Evolutionary conservation across 1,140 invertebrate genomes (phyloP), one percentile per base, ranked within the genome.

Genomic region (Trissolcus basalis): DNA sequence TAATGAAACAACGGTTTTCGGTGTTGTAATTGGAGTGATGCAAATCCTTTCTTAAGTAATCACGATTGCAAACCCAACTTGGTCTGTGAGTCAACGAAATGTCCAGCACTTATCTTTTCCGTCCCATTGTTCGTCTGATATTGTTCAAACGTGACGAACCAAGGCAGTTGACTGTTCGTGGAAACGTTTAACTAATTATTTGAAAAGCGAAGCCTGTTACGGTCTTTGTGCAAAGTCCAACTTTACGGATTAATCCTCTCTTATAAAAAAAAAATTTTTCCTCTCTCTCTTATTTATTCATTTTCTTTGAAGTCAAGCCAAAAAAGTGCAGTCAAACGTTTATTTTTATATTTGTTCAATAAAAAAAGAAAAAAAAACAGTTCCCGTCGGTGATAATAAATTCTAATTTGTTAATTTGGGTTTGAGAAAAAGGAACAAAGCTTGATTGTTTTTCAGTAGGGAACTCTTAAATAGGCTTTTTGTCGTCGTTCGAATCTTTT

Each of bases 161-260:
- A 49, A 69, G 65, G 19, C 19, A 27, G 19, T 27, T 41, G 41
- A 60, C 59, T 64, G 53, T 75, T 69, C 72, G 54, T 54, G 55
- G 73, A 76, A 76, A 60, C 73, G 65, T 70, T 76, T 59, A 68
- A 68, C 71, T 68, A 75, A 76, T 76, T 76, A 76, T 65, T 70
- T 49, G 54, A 65, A 70, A 44, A 56, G 59, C 55, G 43, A 12
- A 55, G 61, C 41, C 55, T 54, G 71, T 68, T 64, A 56, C 44
- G 43, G 36, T 72, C 60, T 64, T 72, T 58, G 60, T 64, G 47
- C 59, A 53, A n/a, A n/a, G n/a, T n/a, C n/a, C n/a, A n/a, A n/a
- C n/a, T 64, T 64, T 64, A 53, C 32, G 53, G 54, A 59, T 60
- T 45, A 33, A 44, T 60, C 51, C 49, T 36, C 50, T 54, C 44